These are phyloP conservation scores for Channa argus DNA, from an alignment of 2,113 vertebrate genomes.

Conservation along the genomic window DNA sequence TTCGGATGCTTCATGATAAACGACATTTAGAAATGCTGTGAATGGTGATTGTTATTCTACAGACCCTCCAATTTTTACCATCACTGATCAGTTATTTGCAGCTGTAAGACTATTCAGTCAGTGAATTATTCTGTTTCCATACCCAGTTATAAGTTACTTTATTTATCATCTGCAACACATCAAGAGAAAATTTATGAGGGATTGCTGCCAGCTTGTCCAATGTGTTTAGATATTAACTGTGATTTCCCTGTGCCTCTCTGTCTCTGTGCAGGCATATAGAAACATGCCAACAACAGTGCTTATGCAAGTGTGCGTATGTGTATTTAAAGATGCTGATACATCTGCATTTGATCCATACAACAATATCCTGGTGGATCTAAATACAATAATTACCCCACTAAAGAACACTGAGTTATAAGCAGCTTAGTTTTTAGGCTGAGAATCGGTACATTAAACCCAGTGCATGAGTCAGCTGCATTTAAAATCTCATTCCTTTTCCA, in stretches of 20 bases:
- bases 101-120: not conserved
- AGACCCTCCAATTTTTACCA: slow-evolving; percentile 6
- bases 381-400: not conserved
- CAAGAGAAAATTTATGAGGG: not conserved
- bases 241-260: no score
- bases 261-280: not conserved
- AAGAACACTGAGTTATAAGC: slow-evolving; percentile 40
- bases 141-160: no score
- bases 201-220: not conserved
- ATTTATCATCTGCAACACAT: not conserved
- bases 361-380: slow-evolving; percentile 7
- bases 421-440: slow-evolving; percentile 35
- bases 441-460: slow-evolving; percentile 43
- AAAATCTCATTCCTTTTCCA: slow-evolving; percentile 22
- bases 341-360: slow-evolving; percentile 1
- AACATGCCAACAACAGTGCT: not conserved
- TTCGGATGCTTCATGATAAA: slow-evolving; percentile 24
- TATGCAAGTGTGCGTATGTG: not conserved
- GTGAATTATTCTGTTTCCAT: no score
- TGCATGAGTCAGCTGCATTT: slow-evolving; percentile 51
- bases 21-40: slow-evolving; percentile 2
- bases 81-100: not conserved
- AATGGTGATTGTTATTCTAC: slow-evolving; percentile 9
- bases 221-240: no score
- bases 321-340: not conserved